Evolutionary conservation across 2,113 vertebrate species (phyloP), one percentile per base, ranked within the genome.

Genomic region (Misgurnus mizolepis): DNA sequence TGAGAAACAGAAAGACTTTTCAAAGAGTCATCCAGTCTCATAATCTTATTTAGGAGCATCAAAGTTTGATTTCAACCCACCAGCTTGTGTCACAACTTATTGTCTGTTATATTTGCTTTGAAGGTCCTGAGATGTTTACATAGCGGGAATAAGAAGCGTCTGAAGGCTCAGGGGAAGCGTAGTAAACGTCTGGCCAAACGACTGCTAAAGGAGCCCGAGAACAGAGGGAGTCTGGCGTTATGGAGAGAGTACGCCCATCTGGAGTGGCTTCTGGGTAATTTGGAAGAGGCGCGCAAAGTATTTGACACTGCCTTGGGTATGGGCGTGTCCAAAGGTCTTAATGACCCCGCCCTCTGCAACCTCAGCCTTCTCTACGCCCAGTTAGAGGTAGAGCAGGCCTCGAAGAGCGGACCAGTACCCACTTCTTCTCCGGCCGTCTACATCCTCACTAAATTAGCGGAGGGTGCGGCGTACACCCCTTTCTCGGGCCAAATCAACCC

Each of bases 231-330:
- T 0, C 79, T 98, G 80, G 89, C 88, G 47, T 91, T 98, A 47
- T 99, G 97, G 97, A 92, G 90, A 75, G 93, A 96, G 53, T 99
- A 96, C 2, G 97, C 93, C 14, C 94, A 96, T 76, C 84, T 98
- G n/a, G 97, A 99, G 69, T 99, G 97, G 98, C 74, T 98, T 49
- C 93, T 98, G 18, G 95, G 95, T 6, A 98, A 97, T 85, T 81
- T 80, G 0, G 96, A 96, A 0, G 97, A 98, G 34, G 93, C 96
- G 64, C 93, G 96, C 41, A 97, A 95, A 80, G 96, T 99, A 10
- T 97, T 99, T 22, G 95, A 95, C 75, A 93, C 92, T 0, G 95
- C 96, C 0, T 88, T 95, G 0, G 65, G 83, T 0, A 83, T 90
- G 0, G 94, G 88, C 0, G 94, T 90, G n/a, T 45, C 83, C 50